Evolutionary conservation across 2,113 vertebrate species (phyloP), one percentile per base, ranked within the genome.

Genomic region (Callospermophilus lateralis): DNA sequence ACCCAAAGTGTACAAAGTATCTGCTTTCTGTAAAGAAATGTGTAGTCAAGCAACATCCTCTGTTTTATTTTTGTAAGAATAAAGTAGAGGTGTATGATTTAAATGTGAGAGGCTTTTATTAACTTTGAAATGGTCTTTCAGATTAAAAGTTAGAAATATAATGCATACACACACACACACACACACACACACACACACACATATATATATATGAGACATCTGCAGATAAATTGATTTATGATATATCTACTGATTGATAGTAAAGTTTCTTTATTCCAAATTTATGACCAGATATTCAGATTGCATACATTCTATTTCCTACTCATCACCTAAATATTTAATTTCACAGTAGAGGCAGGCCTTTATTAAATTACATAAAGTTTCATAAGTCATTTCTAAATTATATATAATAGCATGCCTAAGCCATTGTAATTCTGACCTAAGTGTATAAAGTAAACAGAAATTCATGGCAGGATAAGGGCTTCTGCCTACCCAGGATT

Each of bases 121-220:
- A 76, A 76, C 11, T 55, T 65, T 51, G 53, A 94, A 96, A 42
- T n/a, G 37, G 63, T n/a, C 26, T 87, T 94, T 86, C 28, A 87
- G 42, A 83, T 63, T 79, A 17, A 87, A 88, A 72, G 22, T 6
- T 63, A 45, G 45, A 86, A 61, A 77, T 0, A 32, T 32, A 39
- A 15, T 15, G 67, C 37, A 19, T n/a, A n/a, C n/a, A n/a, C n/a
- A n/a, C n/a, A n/a, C n/a, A n/a, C n/a, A n/a, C n/a, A n/a, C n/a
- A n/a, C n/a, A n/a, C n/a, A n/a, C n/a, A n/a, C n/a, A n/a, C n/a
- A n/a, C n/a, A n/a, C n/a, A n/a, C n/a, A n/a, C n/a, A n/a, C n/a
- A n/a, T n/a, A n/a, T n/a, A n/a, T n/a, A n/a, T n/a, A n/a, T n/a
- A n/a, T n/a, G 26, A 4, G 8, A 81, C 2, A 73, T 12, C 51